phyloP scores from a whole-genome alignment of 2,888 invertebrate genomes.

The Barypeithes pellucidus region DNA sequence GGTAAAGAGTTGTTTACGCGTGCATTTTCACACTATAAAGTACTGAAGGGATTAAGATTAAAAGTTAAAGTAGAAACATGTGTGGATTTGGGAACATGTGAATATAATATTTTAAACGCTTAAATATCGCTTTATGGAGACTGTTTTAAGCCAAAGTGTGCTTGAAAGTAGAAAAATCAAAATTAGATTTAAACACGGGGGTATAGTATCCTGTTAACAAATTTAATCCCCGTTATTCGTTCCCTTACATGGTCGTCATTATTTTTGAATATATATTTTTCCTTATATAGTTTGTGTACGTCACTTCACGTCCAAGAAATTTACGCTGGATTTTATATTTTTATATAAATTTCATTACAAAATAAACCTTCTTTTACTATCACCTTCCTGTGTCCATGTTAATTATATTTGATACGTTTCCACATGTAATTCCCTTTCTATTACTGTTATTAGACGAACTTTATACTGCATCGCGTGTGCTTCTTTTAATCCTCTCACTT shows the following conservation, averaged over 20 bases:
- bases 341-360: too few species aligned
- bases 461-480: conserved; percentile 45
- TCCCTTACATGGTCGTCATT: too few species aligned
- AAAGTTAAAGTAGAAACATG: conserved; percentile 36
- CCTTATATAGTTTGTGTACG: too few species aligned
- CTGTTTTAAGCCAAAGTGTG: background rate
- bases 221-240: background rate
- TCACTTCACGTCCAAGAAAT: too few species aligned
- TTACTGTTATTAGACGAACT: conserved; percentile 45
- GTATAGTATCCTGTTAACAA: background rate
- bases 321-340: too few species aligned
- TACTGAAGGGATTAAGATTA: conserved; percentile 40
- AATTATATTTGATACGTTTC: conserved; percentile 39
- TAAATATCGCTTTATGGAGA: conserved; percentile 3
- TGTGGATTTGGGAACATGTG: conserved; percentile 29
- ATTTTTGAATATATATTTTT: too few species aligned
- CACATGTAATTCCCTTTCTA: conserved; percentile 43
- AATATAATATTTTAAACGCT: conserved; percentile 27
- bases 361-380: too few species aligned
- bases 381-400: conserved; percentile 25
- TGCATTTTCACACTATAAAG: conserved; percentile 36
- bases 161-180: conserved; percentile 1
- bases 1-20: conserved; percentile 23
- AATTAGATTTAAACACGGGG: conserved; percentile 12
- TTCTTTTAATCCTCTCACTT: conserved; percentile 46